Evolutionary conservation across 2,113 vertebrate species (phyloP), one percentile per base, ranked within the genome.

Genomic region (Haemorhous mexicanus): DNA sequence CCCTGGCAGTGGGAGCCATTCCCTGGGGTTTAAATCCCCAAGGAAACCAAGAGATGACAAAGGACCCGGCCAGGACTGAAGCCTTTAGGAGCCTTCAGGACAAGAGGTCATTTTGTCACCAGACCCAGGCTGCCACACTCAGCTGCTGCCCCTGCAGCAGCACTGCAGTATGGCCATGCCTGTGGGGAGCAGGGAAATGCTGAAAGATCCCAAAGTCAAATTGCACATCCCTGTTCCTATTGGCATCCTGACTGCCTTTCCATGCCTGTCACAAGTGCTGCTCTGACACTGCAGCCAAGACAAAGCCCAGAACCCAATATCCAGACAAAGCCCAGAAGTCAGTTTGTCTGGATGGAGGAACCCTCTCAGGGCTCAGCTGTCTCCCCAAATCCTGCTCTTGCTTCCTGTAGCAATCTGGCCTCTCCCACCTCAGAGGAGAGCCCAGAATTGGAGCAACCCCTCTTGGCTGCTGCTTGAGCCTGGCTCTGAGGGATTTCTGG

Each of bases 111-210:
- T 16, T 47, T 47, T 47, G 39, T 6, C 73, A 80, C 10, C 50
- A 53, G 22, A 2, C 15, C 84, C 44, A 56, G 35, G 70, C 20
- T 59, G 33, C 11, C 41, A 41, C 67, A 18, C 62, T 41, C 22
- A 58, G 41, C 75, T n/a, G 46, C 10, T 5, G 12, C 35, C 13
- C 23, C 30, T 39, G 41, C 37, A 3, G 1, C 77, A 58, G 56
- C 74, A 6, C 64, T 2, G 28, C 59, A n/a, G 10, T 1, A 16
- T 0, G 0, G 12, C 46, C 15, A 0, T 3, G 32, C 32, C 53
- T 22, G 43, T 0, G 13, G 53, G 74, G 75, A 77, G 56, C 56
- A 78, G 35, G 44, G 63, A 37, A 77, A 55, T 11, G 37, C 50
- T 81, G 37, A 7, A 39, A 49, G 41, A n/a, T 33, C 30, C 30